Evolutionary conservation across 2,113 vertebrate genomes (phyloP).

Genomic region (Rutilus rutilus): DNA sequence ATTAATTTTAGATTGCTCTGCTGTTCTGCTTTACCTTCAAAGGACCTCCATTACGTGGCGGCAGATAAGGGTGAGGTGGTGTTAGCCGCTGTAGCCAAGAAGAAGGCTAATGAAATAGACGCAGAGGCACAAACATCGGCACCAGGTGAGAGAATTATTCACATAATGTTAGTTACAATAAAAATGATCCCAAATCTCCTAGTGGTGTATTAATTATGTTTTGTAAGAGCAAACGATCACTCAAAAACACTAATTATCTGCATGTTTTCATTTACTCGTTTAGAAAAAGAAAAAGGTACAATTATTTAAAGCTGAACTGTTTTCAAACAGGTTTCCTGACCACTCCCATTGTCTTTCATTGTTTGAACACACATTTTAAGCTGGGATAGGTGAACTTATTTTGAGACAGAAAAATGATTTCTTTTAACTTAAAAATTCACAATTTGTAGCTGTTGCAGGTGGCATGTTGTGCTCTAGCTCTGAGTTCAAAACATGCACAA

Average conservation of each 20-base stretch:
- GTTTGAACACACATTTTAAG: background rate
- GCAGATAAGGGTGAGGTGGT: constrained; percentile 94
- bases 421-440: background rate
- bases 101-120: constrained; percentile 92
- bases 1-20: constrained; percentile 90
- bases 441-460: background rate
- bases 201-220: background rate
- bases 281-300: background rate
- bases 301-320: background rate
- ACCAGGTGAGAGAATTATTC: constrained; percentile 76
- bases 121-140: constrained; percentile 79
- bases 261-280: background rate
- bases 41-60: constrained; percentile 99
- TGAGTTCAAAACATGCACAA: background rate
- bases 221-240: background rate
- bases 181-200: constrained; percentile 1
- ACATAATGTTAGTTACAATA: background rate
- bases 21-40: constrained; percentile 90
- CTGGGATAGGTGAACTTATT: background rate
- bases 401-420: background rate
- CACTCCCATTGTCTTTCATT: background rate
- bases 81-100: constrained; percentile 92
- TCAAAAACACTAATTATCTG: background rate
- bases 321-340: background rate
- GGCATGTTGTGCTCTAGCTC: background rate